Conservation (phyloP, 2,888 invertebrate genomes). For the Phragmatobia fuliginosa region DNA sequence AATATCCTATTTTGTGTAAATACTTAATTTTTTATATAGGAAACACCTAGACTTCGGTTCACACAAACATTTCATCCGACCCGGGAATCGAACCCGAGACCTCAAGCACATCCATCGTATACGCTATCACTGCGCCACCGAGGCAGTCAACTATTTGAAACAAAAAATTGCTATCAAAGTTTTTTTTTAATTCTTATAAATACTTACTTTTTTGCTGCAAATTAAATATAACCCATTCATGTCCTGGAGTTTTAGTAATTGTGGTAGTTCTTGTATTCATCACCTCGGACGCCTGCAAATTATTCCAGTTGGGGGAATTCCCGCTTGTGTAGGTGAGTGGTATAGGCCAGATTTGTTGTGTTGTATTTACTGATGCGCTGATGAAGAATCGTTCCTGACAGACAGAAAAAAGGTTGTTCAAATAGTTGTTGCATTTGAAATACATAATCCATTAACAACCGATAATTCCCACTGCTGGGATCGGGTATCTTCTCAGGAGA, state of each 20-base stretch:
- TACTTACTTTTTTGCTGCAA: constrained; percentile 85
- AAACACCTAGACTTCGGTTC: too few species aligned
- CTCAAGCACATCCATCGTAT: too few species aligned
- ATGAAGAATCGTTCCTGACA: constrained; percentile 76
- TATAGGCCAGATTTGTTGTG: constrained; percentile 74
- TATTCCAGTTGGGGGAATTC: constrained; percentile 73
- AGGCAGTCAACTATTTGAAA: too few species aligned
- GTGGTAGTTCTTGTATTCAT: constrained; percentile 58
- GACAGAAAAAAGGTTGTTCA: not conserved
- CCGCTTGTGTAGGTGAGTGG: constrained; percentile 77
- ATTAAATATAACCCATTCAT: constrained; percentile 88
- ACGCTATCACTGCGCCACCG: too few species aligned
- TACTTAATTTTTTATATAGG: too few species aligned
- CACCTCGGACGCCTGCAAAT: constrained; percentile 59
- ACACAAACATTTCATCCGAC: too few species aligned
- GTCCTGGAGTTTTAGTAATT: constrained; percentile 58
- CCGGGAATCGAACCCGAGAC: too few species aligned
- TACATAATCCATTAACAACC: too few species aligned
- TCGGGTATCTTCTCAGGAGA: too few species aligned
- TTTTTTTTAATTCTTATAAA: not conserved
- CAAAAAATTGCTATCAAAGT: not conserved
- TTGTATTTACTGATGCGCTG: constrained; percentile 56
- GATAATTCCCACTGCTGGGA: too few species aligned
- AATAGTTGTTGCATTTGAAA: not conserved
- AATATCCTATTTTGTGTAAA: too few species aligned